phyloP scores from a whole-genome alignment of 2,888 invertebrate species.

The Electrophaes corylata region DNA sequence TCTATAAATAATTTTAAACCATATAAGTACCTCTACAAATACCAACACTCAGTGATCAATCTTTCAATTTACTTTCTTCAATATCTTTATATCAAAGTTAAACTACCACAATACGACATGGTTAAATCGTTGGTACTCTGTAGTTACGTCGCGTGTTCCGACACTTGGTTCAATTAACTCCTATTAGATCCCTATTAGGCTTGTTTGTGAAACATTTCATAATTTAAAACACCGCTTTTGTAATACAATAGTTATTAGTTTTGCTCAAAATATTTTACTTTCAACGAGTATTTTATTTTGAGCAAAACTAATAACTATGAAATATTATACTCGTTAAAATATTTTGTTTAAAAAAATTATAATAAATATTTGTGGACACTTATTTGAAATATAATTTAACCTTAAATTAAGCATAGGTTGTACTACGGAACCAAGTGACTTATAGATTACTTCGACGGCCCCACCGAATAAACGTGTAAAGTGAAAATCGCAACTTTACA shows the following conservation, averaged over 20 bases:
- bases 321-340: too few relatives aligned
- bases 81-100: slow-evolving; percentile 29
- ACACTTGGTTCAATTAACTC: slow-evolving; percentile 52
- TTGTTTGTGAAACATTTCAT: slow-evolving; percentile 44
- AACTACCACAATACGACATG: slow-evolving; percentile 17
- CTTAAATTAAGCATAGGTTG: too few relatives aligned
- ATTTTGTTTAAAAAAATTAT: too few relatives aligned
- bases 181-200: slow-evolving; percentile 46
- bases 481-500: too few relatives aligned
- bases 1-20: too few relatives aligned
- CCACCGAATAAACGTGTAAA: too few relatives aligned
- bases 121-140: slow-evolving; percentile 20
- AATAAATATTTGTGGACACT: too few relatives aligned
- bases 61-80: slow-evolving; percentile 3
- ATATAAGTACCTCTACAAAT: neutral
- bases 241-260: neutral
- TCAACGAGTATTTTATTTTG: neutral
- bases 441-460: too few relatives aligned
- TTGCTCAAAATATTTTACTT: neutral
- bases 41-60: neutral
- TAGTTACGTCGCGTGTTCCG: slow-evolving; percentile 40
- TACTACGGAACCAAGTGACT: too few relatives aligned
- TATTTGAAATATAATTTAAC: too few relatives aligned
- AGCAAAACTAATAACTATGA: too few relatives aligned
- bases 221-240: slow-evolving; percentile 8